phyloP scores from a whole-genome alignment of 2,797 vertebrate genomes.

The Sebastiscus albofasciatus region DNA sequence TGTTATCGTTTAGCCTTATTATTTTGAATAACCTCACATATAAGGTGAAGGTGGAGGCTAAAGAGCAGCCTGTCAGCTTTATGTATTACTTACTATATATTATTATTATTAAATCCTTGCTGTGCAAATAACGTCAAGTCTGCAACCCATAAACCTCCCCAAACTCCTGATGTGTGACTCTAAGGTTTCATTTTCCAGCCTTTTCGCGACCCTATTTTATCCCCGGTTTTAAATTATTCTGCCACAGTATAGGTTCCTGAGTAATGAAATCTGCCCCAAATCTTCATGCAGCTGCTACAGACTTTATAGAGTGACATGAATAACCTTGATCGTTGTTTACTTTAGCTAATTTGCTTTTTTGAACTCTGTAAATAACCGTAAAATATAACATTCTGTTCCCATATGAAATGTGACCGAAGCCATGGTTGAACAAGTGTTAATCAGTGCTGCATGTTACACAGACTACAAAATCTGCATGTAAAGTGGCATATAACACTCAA shows the following conservation, averaged over 20 bases:
- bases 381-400: constrained; percentile 33
- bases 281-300: constrained; percentile 33
- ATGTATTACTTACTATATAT: constrained; percentile 22
- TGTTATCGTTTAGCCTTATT: background rate
- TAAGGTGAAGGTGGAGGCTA: background rate
- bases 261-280: constrained; percentile 54
- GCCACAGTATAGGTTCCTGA: constrained; percentile 32
- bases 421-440: constrained; percentile 44
- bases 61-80: constrained; percentile 20
- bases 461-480: constrained; percentile 7
- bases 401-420: constrained; percentile 42
- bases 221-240: constrained; percentile 49
- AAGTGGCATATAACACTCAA: background rate
- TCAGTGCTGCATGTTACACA: constrained; percentile 31
- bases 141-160: constrained; percentile 41
- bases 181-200: constrained; percentile 27
- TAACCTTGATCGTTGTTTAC: constrained; percentile 68
- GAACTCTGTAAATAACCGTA: constrained; percentile 54
- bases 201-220: constrained; percentile 38
- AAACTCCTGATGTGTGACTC: constrained; percentile 44
- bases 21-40: background rate
- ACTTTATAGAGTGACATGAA: constrained; percentile 54
- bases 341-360: constrained; percentile 63
- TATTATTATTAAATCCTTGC: constrained; percentile 36
- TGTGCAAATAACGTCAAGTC: constrained; percentile 24